Conservation (phyloP, 2,888 invertebrate genomes). For the Diadegma fenestrale region DNA sequence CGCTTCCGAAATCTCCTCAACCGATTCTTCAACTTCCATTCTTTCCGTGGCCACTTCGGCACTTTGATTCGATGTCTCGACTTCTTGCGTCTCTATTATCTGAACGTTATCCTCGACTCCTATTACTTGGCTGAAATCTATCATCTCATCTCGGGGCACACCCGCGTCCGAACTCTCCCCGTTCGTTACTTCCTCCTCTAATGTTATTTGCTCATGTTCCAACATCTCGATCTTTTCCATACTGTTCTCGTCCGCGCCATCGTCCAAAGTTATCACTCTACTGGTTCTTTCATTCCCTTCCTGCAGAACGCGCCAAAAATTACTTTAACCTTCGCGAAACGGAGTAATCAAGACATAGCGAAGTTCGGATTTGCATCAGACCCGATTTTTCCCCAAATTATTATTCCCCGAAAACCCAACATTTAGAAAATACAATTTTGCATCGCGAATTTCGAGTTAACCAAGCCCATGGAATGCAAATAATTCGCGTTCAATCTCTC, state of each 20-base stretch:
- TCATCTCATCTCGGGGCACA: slow-evolving; percentile 64
- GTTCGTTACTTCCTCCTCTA: slow-evolving; percentile 76
- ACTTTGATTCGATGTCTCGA: slow-evolving; percentile 49
- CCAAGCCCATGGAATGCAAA: too few relatives aligned
- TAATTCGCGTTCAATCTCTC: not conserved
- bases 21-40: slow-evolving; percentile 74
- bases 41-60: slow-evolving; percentile 60
- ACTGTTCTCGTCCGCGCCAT: slow-evolving; percentile 74
- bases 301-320: slow-evolving; percentile 33
- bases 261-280: slow-evolving; percentile 69
- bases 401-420: not conserved
- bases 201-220: slow-evolving; percentile 68
- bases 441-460: not conserved
- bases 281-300: slow-evolving; percentile 58
- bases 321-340: not conserved
- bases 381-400: not conserved
- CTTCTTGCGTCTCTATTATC: slow-evolving; percentile 67
- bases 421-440: not conserved
- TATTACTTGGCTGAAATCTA: slow-evolving; percentile 68
- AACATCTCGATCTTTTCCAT: slow-evolving; percentile 74
- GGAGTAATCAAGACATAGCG: not conserved
- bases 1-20: slow-evolving; percentile 77
- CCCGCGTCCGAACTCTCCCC: slow-evolving; percentile 72
- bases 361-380: not conserved
- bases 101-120: slow-evolving; percentile 71